A percentile compares a stretch with the other conserved stretches of the same genome.
Evolutionary conservation across 2,888 invertebrate genomes (phyloP).

Genomic region (Callyntrura guangdongensis): DNA sequence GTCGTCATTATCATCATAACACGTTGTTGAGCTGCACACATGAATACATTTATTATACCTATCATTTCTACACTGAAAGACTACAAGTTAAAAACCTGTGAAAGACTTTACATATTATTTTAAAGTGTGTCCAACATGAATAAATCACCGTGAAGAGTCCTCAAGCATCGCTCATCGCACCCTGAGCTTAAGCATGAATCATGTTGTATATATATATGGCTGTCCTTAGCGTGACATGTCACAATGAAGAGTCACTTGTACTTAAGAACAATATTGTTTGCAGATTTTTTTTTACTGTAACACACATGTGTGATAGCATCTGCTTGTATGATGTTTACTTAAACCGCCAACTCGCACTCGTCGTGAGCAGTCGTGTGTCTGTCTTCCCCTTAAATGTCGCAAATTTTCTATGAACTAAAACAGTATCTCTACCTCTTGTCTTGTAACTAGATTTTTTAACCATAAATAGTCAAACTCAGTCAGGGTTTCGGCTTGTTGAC

Average conservation of each 20-base stretch:
- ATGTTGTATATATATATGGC: neutral
- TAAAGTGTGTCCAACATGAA: conserved; percentile 62
- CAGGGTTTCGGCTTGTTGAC: neutral
- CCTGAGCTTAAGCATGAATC: conserved; percentile 55
- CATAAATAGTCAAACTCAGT: conserved; percentile 41
- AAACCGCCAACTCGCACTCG: neutral
- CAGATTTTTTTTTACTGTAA: conserved; percentile 1
- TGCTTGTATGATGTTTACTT: neutral
- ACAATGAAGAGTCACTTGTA: conserved; percentile 49
- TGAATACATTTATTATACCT: neutral
- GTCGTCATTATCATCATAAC: too few species aligned
- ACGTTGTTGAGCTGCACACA: too few species aligned
- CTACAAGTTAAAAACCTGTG: neutral
- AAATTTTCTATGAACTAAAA: conserved; percentile 9
- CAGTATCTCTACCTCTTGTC: neutral
- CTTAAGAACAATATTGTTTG: neutral
- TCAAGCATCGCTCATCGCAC: conserved; percentile 61
- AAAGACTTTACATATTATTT: conserved; percentile 6
- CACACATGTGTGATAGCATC: neutral
- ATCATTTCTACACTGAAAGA: neutral
- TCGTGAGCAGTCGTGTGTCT: conserved; percentile 5
- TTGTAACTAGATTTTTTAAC: conserved; percentile 19
- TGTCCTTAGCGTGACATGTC: conserved; percentile 68
- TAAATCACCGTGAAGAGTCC: conserved; percentile 15
- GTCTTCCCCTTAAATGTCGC: conserved; percentile 7